Conservation (phyloP, 2,113 vertebrate species). For the Microcebus tavaratra region DNA sequence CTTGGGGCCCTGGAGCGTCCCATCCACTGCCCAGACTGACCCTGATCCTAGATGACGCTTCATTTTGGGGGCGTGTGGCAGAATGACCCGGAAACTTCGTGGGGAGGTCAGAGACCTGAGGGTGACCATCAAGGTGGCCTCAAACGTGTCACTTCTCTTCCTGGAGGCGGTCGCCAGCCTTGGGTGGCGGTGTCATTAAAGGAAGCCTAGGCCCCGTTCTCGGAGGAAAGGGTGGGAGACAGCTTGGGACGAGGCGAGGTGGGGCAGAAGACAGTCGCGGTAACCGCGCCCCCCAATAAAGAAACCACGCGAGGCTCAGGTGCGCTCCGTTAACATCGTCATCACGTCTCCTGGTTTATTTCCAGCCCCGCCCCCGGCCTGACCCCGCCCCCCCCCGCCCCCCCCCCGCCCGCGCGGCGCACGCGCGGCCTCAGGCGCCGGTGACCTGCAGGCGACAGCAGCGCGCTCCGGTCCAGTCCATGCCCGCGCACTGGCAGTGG, state of each 20-base stretch:
- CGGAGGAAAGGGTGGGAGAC: not conserved
- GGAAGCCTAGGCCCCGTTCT: not conserved
- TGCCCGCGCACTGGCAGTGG: constrained; percentile 63
- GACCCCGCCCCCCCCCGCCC: accelerated
- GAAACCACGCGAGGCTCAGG: not conserved
- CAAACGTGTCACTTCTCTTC: not conserved
- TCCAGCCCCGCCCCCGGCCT: not conserved
- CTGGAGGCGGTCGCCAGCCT: not conserved
- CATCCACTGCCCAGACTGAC: not conserved
- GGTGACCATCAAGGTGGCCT: not conserved
- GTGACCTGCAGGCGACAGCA: not conserved
- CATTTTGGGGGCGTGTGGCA: accelerated
- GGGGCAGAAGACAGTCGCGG: not conserved
- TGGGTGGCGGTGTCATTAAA: not conserved
- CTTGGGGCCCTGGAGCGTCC: not conserved
- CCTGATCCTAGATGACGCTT: not conserved
- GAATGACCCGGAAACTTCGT: not conserved
- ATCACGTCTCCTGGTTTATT: not conserved
- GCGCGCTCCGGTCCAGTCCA: constrained; percentile 63
- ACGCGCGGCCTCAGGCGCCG: not conserved
- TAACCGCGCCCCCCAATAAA: not conserved
- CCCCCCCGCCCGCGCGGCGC: accelerated
- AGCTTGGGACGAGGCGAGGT: not conserved
- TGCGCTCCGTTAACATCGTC: accelerated
- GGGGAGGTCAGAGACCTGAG: too few relatives aligned